Evolutionary conservation across 1,140 invertebrate genomes (phyloP).

Genomic region (Steinernema feltiae): DNA sequence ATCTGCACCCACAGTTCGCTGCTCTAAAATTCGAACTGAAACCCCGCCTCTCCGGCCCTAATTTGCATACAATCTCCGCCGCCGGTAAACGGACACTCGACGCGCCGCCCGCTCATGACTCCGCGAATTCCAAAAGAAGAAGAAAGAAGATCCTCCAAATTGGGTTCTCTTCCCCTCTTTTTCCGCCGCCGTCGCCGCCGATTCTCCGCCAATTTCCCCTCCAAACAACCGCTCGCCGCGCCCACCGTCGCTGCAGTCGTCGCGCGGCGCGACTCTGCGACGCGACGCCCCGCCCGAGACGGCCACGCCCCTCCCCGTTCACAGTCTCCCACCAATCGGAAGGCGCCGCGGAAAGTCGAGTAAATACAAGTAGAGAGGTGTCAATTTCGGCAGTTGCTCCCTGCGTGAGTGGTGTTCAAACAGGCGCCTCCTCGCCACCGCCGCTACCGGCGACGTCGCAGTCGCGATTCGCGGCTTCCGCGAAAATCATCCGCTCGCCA

Average conservation of each 20-base stretch:
- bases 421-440: slow-evolving; percentile 19
- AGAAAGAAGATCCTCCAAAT: background rate
- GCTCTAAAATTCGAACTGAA: background rate
- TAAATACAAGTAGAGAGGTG: slow-evolving; percentile 42
- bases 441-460: background rate
- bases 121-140: background rate
- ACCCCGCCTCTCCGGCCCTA: background rate
- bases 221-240: background rate
- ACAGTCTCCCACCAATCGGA: slow-evolving; percentile 23
- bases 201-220: background rate
- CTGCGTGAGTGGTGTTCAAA: slow-evolving; percentile 25
- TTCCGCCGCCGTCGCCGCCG: too few relatives aligned
- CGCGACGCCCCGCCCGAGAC: slow-evolving; percentile 20
- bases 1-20: background rate
- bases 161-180: too few relatives aligned
- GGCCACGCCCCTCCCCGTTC: slow-evolving; percentile 25
- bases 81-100: background rate
- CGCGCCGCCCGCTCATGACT: background rate
- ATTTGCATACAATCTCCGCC: slow-evolving; percentile 5
- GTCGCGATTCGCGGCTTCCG: background rate
- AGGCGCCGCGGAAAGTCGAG: slow-evolving; percentile 20
- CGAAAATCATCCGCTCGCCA: too few relatives aligned
- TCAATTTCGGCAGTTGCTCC: slow-evolving; percentile 40
- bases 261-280: background rate
- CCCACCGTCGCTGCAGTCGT: slow-evolving; percentile 18